Conservation (phyloP, 2,113 vertebrate species). For the Tenrec ecaudatus region DNA sequence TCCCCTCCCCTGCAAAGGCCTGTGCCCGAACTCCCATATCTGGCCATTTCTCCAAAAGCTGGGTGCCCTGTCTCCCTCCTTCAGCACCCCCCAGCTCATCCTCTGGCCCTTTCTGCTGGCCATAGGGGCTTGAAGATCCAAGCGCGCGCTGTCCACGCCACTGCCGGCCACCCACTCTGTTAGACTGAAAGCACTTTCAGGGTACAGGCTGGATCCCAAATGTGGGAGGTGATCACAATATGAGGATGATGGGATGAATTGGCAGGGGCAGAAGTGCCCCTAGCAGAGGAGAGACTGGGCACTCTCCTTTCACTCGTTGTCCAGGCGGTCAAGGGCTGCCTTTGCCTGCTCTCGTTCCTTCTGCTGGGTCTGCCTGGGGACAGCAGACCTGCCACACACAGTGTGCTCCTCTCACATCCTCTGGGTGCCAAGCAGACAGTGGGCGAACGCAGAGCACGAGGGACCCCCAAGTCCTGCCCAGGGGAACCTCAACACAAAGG, state of each 20-base stretch:
- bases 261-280: not conserved
- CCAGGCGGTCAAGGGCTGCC: not conserved
- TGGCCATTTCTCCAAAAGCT: not conserved
- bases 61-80: not conserved
- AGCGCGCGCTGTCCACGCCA: not conserved
- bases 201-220: not conserved
- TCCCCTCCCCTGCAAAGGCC: not conserved
- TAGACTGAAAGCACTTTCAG: not conserved
- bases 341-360: too few relatives aligned
- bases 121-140: not conserved
- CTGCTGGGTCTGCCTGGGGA: not conserved
- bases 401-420: not conserved
- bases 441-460: not conserved
- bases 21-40: not conserved
- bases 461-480: not conserved
- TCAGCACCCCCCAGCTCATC: too few relatives aligned
- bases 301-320: not conserved
- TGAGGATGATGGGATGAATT: not conserved
- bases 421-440: not conserved
- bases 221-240: not conserved
- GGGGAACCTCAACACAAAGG: not conserved
- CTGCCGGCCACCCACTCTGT: not conserved
- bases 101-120: not conserved
- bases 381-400: not conserved
- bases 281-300: not conserved